A percentile compares a stretch with the other conserved stretches of the same genome.
phyloP scores from a whole-genome alignment of 2,888 invertebrate species.

The Drosophila prostipennis region DNA sequence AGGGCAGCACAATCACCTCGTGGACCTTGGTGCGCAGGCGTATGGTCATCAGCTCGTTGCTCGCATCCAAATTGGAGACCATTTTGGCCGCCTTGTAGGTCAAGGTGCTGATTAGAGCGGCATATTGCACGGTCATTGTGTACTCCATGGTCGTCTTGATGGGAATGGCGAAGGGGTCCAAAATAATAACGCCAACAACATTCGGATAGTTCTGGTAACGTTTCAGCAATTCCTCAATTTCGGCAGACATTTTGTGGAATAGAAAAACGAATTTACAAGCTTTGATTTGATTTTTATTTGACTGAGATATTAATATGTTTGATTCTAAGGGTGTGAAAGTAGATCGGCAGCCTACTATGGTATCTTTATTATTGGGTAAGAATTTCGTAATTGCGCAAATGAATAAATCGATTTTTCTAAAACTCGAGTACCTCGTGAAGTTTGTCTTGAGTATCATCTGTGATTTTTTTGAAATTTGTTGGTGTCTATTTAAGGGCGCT shows the following conservation, averaged over 20 bases:
- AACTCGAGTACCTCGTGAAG: too few species aligned
- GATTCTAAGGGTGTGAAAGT: background rate
- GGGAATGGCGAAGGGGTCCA: slow-evolving; percentile 50
- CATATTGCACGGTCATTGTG: slow-evolving; percentile 32
- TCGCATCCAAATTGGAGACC: slow-evolving; percentile 37
- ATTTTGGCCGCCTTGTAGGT: slow-evolving; percentile 34
- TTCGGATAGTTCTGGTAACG: slow-evolving; percentile 48
- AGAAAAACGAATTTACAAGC: background rate
- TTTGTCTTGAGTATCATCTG: too few species aligned
- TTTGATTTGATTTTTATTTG: background rate
- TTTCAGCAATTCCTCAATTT: slow-evolving; percentile 40
- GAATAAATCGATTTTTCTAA: too few species aligned
- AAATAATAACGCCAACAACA: slow-evolving; percentile 37
- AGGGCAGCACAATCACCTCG: slow-evolving; percentile 39
- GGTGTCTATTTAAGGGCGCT: too few species aligned
- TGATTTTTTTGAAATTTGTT: too few species aligned
- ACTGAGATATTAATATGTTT: background rate
- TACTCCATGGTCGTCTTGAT: slow-evolving; percentile 54
- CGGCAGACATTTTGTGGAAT: slow-evolving; percentile 34
- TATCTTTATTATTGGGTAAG: too few species aligned
- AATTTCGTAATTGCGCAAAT: too few species aligned
- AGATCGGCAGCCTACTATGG: background rate
- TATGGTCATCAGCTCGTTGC: slow-evolving; percentile 41
- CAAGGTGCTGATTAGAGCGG: slow-evolving; percentile 32
- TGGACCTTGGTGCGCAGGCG: slow-evolving; percentile 45